A percentile compares a stretch with the other conserved stretches of the same genome.
These are phyloP conservation scores for Ivindomyrus marchei DNA, from an alignment of 2,113 vertebrate species.

Conservation along the genomic window DNA sequence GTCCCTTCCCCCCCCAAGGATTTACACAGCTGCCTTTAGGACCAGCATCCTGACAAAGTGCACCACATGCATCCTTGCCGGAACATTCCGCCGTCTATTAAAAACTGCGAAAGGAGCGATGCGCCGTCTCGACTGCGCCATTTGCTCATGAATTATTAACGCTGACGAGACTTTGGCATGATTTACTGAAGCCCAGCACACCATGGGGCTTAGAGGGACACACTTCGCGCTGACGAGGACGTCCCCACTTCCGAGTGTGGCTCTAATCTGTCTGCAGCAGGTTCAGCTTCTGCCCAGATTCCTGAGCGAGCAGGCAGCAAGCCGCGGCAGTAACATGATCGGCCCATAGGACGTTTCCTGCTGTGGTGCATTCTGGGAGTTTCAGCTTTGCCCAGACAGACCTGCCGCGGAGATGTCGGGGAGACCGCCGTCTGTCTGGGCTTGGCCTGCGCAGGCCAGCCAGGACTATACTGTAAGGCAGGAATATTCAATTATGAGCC, in stretches of 20 bases:
- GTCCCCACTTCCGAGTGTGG: not conserved
- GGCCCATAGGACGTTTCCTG: not conserved
- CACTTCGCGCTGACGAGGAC: not conserved
- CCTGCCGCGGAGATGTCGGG: not conserved
- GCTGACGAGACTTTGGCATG: not conserved
- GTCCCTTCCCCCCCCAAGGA: not conserved
- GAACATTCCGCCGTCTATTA: not conserved
- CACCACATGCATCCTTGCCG: not conserved
- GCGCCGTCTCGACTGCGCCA: constrained; percentile 4
- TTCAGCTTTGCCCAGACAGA: not conserved
- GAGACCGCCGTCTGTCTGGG: not conserved
- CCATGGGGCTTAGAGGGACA: constrained; percentile 5
- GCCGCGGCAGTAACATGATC: not conserved
- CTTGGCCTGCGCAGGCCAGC: not conserved
- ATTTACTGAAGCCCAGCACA: not conserved
- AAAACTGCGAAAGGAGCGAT: not conserved
- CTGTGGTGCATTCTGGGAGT: not conserved
- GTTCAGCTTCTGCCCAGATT: not conserved
- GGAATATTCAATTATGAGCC: not conserved
- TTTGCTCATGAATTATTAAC: constrained; percentile 12
- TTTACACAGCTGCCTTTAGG: not conserved
- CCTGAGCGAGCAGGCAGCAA: not conserved
- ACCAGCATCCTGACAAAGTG: not conserved
- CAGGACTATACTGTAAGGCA: not conserved
- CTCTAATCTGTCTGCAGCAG: not conserved